Base-by-base conservation (phyloP, 1,140 invertebrate genomes). In the Saccostrea cuccullata region DNA sequence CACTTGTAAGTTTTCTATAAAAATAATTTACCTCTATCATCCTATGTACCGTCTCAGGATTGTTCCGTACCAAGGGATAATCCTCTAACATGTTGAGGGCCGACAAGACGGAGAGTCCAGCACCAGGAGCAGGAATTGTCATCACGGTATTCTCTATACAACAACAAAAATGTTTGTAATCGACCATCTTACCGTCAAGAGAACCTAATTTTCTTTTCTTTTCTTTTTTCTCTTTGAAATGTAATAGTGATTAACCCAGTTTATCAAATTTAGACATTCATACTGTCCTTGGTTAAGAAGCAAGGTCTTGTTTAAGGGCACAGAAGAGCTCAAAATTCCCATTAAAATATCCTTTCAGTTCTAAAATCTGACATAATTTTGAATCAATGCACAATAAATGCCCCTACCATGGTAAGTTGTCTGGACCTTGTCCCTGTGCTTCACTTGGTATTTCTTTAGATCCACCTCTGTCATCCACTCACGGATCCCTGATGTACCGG, bases 401-500 rank as follows among this genome's bases (percentile, higher is more conserved):
- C 30, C 26, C 77, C 60, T 87, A 93, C 92, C 91, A 86, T 91
- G 86, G 82, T 95, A 94, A 17, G 91, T 91, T 64, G 93, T 87
- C 86, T 92, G 86, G 15, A 96, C 86, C 67, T 91, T 87, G 82
- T 92, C 88, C 40, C 91, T 89, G 15, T 90, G 90, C 5, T 92
- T 64, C 11, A 95, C 94, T 87, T 94, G 90, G 92, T 96, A 96
- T 23, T 94, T 88, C 9, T 89, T 89, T 77, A 96, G 90, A 87
- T 95, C 94, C 85, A 95, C 92, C 73, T 93, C 91, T 13, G 91
- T 94, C 13, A 94, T 92, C 47, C 36, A 55, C 5, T 26, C 6
- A 9, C 23, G 64, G 26, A 60, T 47, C 12, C 17, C 20, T 23
- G 84, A 56, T 60, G 47, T 20, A 26, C 55, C 8, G 15, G 58